Conservation (phyloP, 2,888 invertebrate genomes). For the Thymelicus lineola region DNA sequence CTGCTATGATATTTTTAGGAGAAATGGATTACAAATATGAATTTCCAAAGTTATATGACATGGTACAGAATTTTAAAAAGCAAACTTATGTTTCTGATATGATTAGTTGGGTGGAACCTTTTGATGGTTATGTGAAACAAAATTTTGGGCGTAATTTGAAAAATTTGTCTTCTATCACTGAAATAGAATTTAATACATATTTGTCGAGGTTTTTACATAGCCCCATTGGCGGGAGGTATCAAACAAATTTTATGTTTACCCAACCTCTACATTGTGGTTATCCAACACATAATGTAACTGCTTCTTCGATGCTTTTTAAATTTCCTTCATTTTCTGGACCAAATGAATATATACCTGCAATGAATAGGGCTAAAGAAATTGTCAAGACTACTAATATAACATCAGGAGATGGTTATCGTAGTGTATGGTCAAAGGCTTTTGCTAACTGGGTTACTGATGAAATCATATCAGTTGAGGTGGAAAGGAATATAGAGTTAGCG, state of each 20-base stretch:
- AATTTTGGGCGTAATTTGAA: conserved; percentile 80
- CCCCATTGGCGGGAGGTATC: conserved; percentile 88
- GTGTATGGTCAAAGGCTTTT: conserved; percentile 90
- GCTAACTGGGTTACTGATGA: conserved; percentile 92
- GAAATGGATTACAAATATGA: conserved; percentile 87
- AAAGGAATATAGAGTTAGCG: conserved; percentile 90
- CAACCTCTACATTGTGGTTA: conserved; percentile 86
- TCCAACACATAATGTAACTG: conserved; percentile 83
- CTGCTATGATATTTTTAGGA: conserved; percentile 88
- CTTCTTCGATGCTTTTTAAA: conserved; percentile 87
- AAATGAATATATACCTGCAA: conserved; percentile 89
- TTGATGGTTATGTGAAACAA: conserved; percentile 85
- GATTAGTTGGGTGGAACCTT: conserved; percentile 88
- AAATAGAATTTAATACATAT: conserved; percentile 85
- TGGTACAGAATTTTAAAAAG: conserved; percentile 81
- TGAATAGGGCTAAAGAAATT: conserved; percentile 86
- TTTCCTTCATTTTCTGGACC: conserved; percentile 86
- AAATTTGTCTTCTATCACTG: conserved; percentile 78
- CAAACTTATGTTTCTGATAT: conserved; percentile 83
- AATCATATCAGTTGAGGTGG: conserved; percentile 90
- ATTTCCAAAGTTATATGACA: conserved; percentile 83
- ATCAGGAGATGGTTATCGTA: conserved; percentile 86
- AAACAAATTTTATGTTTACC: conserved; percentile 88
- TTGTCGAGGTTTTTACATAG: conserved; percentile 90
- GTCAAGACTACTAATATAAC: conserved; percentile 85